Conservation (phyloP, 2,113 vertebrate genomes). For the Apodemus sylvaticus region DNA sequence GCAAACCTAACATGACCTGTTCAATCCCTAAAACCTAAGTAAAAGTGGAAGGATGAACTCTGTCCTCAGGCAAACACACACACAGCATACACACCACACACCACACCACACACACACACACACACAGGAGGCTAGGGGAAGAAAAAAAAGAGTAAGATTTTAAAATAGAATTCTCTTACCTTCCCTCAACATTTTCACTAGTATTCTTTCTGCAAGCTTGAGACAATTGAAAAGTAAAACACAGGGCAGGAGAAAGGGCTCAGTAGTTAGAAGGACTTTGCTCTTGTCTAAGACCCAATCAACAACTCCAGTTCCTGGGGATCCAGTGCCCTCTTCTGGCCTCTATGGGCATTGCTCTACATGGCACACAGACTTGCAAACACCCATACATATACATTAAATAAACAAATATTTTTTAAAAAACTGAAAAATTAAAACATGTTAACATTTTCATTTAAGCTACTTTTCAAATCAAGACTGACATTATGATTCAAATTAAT, state of each 20-base stretch:
- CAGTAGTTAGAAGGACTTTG: background rate
- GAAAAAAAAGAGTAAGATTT: background rate
- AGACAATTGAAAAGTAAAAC: background rate
- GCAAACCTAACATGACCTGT: background rate
- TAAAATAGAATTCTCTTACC: background rate
- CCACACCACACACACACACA: too few relatives aligned
- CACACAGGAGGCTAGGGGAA: background rate
- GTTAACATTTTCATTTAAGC: background rate
- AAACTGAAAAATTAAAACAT: background rate
- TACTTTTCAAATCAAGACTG: background rate
- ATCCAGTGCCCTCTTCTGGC: background rate
- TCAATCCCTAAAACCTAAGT: background rate
- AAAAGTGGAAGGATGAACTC: background rate
- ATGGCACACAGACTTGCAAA: background rate
- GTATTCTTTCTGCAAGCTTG: background rate
- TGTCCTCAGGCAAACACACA: background rate
- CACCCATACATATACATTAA: background rate
- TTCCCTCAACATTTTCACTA: background rate
- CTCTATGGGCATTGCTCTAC: background rate
- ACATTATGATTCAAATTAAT: slow-evolving; percentile 43
- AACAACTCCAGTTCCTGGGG: background rate
- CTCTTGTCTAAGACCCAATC: background rate
- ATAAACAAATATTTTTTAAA: background rate
- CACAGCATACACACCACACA: too few relatives aligned
- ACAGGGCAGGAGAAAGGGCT: background rate